Base-by-base conservation (phyloP, 1,140 invertebrate genomes). In the Caenorhabditis remanei region DNA sequence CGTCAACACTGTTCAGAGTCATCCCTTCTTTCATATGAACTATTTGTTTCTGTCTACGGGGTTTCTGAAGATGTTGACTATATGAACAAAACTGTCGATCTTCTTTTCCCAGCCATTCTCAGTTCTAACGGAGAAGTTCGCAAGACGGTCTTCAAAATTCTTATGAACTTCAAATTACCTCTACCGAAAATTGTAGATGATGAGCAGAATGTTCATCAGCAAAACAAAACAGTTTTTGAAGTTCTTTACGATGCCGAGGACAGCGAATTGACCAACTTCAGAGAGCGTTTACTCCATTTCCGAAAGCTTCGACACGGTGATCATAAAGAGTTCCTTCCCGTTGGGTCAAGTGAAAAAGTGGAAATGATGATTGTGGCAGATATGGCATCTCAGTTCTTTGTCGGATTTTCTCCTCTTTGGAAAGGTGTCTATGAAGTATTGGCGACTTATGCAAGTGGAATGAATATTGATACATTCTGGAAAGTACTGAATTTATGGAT, bases 381-480 rank as follows among this genome's bases (percentile, higher is more conserved):
- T 19, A 3, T 56, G 14, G 50, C 83, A 16, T 82, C 88, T 5
- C 88, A 89, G 53, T 88, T 88, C 53, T 88, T 88, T 48, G 88
- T 85, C 9, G 65, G 84, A 16, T 86, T 89, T 43, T 87, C 86
- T 5, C 50, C 63, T 11, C 58, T 88, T 7, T 89, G 88, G 88
- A 65, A 65, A 61, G 65, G 75, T 40, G 56, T 89, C 13, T 61
- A 85, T 43, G 88, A 89, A 84, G 41, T 89, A 1, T 48, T 88
- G 19, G 32, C 55, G 5, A 48, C 82, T 11, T 89, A 43, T 43
- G 88, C 88, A 6, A 53, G 65, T n/a, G 88, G 67, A 6, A 88
- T 88, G 87, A 43, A 84, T 13, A 88, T 85, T 48, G 88, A 89
- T 48, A 41, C 24, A 21, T 89, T 89, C 85, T 88, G 87, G 88